Percentiles rank a stretch among this genome's conserved stretches.
Conservation (phyloP, 2,888 invertebrate genomes). For the Notocelia uddmanniana region DNA sequence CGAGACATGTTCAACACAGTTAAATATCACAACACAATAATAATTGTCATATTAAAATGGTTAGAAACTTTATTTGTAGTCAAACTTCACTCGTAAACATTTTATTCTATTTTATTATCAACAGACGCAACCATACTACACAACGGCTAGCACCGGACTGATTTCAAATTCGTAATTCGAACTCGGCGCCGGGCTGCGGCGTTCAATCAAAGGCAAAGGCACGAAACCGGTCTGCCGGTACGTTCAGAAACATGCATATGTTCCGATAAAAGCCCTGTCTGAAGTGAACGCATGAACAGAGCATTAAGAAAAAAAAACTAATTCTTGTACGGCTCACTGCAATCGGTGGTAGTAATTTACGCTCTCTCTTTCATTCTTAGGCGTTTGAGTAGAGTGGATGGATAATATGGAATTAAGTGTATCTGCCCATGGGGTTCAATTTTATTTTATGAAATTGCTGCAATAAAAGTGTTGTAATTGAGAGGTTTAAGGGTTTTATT, state of each 20-base stretch:
- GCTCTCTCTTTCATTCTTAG: constrained; percentile 60
- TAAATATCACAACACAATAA: constrained; percentile 53
- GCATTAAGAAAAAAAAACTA: constrained; percentile 81
- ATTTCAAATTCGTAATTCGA: constrained; percentile 67
- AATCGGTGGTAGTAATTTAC: constrained; percentile 82
- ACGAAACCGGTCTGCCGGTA: constrained; percentile 79
- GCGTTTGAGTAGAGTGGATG: constrained; percentile 58
- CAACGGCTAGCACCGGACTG: constrained; percentile 69
- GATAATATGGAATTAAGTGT: constrained; percentile 77
- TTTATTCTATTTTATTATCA: constrained; percentile 50
- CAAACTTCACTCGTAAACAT: constrained; percentile 71
- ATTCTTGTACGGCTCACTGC: constrained; percentile 83
- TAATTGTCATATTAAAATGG: constrained; percentile 61
- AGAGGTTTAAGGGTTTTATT: constrained; percentile 73
- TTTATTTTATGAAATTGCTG: constrained; percentile 79
- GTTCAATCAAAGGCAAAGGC: constrained; percentile 78
- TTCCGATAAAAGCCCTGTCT: constrained; percentile 77
- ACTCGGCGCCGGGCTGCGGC: constrained; percentile 60
- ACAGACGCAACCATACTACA: constrained; percentile 58
- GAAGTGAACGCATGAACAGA: constrained; percentile 77
- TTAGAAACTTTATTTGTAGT: constrained; percentile 41
- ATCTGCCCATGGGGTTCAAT: constrained; percentile 75
- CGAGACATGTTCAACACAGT: constrained; percentile 70
- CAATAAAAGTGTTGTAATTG: constrained; percentile 81
- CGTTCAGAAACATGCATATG: constrained; percentile 79